Conservation (phyloP, 2,888 invertebrate species). For the Chelonus formosanus region DNA sequence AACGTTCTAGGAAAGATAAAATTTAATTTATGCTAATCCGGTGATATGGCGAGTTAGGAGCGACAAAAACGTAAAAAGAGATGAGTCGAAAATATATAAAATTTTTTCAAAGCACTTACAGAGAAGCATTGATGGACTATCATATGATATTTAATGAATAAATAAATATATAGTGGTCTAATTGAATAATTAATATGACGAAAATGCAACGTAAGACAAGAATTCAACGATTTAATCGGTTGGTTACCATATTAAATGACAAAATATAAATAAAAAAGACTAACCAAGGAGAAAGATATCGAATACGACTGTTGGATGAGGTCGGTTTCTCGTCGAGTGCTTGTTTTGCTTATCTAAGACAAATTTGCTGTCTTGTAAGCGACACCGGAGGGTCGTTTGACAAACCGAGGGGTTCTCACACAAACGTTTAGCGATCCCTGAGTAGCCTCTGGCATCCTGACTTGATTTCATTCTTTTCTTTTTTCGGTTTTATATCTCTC, state of each 20-base stretch:
- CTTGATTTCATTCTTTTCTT: too few relatives aligned
- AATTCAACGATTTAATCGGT: not conserved
- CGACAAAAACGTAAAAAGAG: constrained; percentile 27
- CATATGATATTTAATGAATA: too few relatives aligned
- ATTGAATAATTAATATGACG: not conserved
- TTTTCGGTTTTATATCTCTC: too few relatives aligned
- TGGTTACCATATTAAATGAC: not conserved
- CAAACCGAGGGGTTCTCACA: constrained; percentile 55
- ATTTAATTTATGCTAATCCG: constrained; percentile 65
- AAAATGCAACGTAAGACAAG: too few relatives aligned
- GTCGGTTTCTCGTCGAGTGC: constrained; percentile 48
- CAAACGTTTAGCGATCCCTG: constrained; percentile 30
- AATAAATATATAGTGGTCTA: not conserved
- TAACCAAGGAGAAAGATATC: constrained; percentile 11
- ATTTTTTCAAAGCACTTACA: not conserved
- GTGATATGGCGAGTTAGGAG: constrained; percentile 33
- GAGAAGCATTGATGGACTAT: too few relatives aligned
- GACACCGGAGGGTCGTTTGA: constrained; percentile 61
- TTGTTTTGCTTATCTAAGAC: constrained; percentile 63
- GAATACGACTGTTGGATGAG: constrained; percentile 15
- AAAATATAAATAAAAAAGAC: constrained; percentile 11
- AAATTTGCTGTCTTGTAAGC: constrained; percentile 63
- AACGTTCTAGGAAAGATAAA: constrained; percentile 64
- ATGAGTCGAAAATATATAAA: constrained; percentile 17
- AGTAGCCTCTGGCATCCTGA: constrained; percentile 30